These are phyloP conservation scores for Actinia tenebrosa DNA, from an alignment of 64 coral and sea anemone species.

Conservation along the genomic window DNA sequence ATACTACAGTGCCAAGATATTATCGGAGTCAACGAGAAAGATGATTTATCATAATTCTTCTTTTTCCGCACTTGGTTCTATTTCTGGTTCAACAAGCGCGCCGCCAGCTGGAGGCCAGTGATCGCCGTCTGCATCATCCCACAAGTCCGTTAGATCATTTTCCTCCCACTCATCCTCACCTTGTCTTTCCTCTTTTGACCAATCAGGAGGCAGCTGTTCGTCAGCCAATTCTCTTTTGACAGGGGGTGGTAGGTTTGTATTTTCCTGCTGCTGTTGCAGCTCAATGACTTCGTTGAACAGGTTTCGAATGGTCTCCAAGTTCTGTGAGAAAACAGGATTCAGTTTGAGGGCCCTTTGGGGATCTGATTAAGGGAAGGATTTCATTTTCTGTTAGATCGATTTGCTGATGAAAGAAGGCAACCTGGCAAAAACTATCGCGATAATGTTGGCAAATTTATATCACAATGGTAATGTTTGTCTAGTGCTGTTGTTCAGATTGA, in stretches of 20 bases:
- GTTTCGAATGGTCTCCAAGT: background rate
- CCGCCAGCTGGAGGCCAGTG: background rate
- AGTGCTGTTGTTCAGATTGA: no score
- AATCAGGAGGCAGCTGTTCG: background rate
- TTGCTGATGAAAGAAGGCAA: no score
- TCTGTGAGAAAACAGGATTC: background rate
- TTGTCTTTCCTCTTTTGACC: background rate
- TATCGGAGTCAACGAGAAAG: no score
- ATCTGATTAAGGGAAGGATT: background rate
- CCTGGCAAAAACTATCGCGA: no score
- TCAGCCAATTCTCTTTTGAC: background rate
- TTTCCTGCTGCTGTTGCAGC: background rate
- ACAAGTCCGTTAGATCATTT: background rate
- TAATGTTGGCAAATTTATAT: no score
- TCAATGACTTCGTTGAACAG: background rate
- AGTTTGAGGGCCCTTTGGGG: background rate
- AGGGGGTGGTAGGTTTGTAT: background rate
- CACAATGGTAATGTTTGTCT: no score
- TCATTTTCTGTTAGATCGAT: no score
- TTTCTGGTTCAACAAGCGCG: no score
- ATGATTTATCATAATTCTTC: no score
- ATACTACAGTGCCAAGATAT: no score
- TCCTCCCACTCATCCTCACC: background rate
- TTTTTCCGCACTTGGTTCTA: no score
- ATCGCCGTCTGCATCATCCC: background rate